Conservation (phyloP, 2,888 invertebrate genomes). For the Drosophila pegasa region DNA sequence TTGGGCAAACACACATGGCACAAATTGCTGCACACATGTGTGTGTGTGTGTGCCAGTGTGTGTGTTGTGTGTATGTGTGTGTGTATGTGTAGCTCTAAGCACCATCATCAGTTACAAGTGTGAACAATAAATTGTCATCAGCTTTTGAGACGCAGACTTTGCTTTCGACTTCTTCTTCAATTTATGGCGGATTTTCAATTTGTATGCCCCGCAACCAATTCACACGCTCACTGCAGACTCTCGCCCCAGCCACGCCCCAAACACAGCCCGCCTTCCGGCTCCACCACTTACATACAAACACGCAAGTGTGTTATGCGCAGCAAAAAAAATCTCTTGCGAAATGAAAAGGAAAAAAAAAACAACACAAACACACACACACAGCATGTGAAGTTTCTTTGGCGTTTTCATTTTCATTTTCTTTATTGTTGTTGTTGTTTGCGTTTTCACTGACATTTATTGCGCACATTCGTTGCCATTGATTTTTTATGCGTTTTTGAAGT, state of each 20-base stretch:
- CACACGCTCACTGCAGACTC: conserved; percentile 32
- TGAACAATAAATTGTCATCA: conserved; percentile 82
- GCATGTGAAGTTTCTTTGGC: conserved; percentile 67
- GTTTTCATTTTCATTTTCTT: conserved; percentile 35
- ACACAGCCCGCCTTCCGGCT: background rate
- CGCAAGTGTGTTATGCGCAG: conserved; percentile 57
- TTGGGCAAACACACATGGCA: conserved; percentile 59
- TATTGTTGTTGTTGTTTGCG: conserved; percentile 32
- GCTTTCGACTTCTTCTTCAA: conserved; percentile 65
- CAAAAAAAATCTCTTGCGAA: conserved; percentile 12
- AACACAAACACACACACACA: too few species aligned
- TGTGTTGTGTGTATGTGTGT: conserved; percentile 18
- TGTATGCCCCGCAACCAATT: conserved; percentile 61
- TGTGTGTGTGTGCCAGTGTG: conserved; percentile 19
- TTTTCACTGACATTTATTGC: conserved; percentile 78
- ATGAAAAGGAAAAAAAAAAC: conserved; percentile 17
- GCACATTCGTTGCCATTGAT: conserved; percentile 78
- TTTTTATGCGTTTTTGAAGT: conserved; percentile 80
- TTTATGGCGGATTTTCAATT: conserved; percentile 81
- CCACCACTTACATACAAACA: conserved; percentile 28
- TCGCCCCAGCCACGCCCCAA: background rate
- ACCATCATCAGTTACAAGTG: conserved; percentile 82
- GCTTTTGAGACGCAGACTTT: conserved; percentile 67
- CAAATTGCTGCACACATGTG: conserved; percentile 55
- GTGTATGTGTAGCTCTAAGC: conserved; percentile 65